Evolutionary conservation across 2,888 invertebrate genomes (phyloP).

Genomic region (Acanthacorydalis orientalis): DNA sequence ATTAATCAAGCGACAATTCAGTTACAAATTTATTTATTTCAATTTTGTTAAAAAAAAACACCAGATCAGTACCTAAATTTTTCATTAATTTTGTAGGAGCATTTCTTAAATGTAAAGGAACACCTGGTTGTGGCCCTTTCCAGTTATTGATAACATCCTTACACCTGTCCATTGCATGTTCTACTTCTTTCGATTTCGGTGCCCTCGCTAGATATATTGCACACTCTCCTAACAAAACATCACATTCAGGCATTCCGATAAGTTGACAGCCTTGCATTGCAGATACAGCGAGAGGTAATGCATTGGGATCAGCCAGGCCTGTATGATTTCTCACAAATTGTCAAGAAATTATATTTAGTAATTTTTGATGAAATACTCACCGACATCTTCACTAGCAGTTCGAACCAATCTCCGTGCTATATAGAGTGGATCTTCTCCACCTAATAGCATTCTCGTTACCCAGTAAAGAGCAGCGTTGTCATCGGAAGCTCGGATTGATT

Average conservation of each 20-base stretch:
- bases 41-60: neutral
- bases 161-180: slow-evolving; percentile 32
- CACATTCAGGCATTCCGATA: slow-evolving; percentile 68
- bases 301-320: slow-evolving; percentile 50
- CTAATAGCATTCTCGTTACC: slow-evolving; percentile 60
- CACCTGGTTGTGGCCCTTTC: slow-evolving; percentile 52
- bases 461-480: slow-evolving; percentile 70
- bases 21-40: too few relatives aligned
- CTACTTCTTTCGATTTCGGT: slow-evolving; percentile 50
- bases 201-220: slow-evolving; percentile 61
- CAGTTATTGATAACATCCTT: slow-evolving; percentile 39
- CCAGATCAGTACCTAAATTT: slow-evolving; percentile 37
- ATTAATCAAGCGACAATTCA: neutral
- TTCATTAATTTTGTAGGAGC: slow-evolving; percentile 67
- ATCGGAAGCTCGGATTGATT: slow-evolving; percentile 65
- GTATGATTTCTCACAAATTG: slow-evolving; percentile 5
- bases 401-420: slow-evolving; percentile 59
- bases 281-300: slow-evolving; percentile 49
- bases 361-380: slow-evolving; percentile 22
- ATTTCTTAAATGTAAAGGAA: slow-evolving; percentile 64
- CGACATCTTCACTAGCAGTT: slow-evolving; percentile 64
- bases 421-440: slow-evolving; percentile 66
- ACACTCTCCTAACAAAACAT: slow-evolving; percentile 60
- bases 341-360: neutral
- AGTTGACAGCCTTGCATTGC: slow-evolving; percentile 65